Percentiles rank a stretch among this genome's conserved stretches.
These are phyloP conservation scores for Eucidaris tribuloides DNA, from an alignment of 35 echinoderm and acorn worm genomes.

Conservation along the genomic window DNA sequence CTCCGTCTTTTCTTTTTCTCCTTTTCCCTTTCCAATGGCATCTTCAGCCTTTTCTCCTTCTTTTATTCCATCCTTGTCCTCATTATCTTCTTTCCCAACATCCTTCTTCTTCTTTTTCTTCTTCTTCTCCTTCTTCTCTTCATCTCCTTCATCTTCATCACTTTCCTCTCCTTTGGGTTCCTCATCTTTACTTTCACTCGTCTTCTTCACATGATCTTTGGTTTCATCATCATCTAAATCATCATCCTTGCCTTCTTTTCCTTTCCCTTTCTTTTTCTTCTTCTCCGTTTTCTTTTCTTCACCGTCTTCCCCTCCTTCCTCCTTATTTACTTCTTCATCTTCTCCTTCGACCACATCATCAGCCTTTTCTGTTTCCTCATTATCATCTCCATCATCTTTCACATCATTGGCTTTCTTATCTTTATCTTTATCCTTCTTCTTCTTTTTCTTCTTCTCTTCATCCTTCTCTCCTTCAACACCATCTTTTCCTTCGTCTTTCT, in stretches of 20 bases:
- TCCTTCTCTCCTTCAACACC: not conserved
- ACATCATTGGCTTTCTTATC: not conserved
- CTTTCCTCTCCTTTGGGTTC: not conserved
- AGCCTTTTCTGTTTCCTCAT: not conserved
- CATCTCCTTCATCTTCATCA: not conserved
- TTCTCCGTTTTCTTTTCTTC: not conserved
- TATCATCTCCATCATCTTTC: not conserved
- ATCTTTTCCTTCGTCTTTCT: not conserved
- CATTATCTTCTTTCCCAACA: not conserved
- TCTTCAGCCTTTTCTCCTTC: not conserved
- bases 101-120: conserved; percentile 16
- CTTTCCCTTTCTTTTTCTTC: not conserved
- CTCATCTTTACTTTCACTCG: not conserved
- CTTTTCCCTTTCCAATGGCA: not conserved
- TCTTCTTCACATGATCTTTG: not conserved
- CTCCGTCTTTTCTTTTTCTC: not conserved
- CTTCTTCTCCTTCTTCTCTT: not conserved
- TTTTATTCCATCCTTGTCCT: not conserved
- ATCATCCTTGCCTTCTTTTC: not conserved
- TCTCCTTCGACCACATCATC: not conserved
- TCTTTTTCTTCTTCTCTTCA: not conserved
- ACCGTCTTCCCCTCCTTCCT: conserved; percentile 4
- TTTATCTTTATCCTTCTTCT: conserved; percentile 1
- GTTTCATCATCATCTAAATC: not conserved
- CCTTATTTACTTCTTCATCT: not conserved